Conservation (phyloP, 1,140 invertebrate genomes). For the Tetramorium parvispinum region DNA sequence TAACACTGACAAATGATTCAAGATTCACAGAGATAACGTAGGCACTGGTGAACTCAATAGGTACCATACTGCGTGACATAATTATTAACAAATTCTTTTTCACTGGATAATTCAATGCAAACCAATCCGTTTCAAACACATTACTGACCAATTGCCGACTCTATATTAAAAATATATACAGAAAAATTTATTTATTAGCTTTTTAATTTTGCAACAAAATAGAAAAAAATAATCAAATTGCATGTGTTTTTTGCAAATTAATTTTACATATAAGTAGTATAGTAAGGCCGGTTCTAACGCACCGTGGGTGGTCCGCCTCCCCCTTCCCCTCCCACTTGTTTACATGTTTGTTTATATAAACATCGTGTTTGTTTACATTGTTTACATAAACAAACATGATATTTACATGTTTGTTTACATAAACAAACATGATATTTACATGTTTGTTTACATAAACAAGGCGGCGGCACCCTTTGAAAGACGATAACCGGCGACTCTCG, state of each 20-base stretch:
- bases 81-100: constrained; percentile 36
- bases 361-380: too few relatives aligned
- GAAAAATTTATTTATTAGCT: constrained; percentile 5
- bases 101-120: not conserved
- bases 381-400: too few relatives aligned
- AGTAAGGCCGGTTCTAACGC: too few relatives aligned
- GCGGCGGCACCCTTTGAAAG: too few relatives aligned
- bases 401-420: too few relatives aligned
- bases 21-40: constrained; percentile 52
- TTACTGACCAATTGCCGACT: not conserved
- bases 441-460: too few relatives aligned
- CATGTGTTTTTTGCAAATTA: not conserved
- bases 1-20: constrained; percentile 53
- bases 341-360: too few relatives aligned
- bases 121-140: constrained; percentile 52
- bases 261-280: not conserved
- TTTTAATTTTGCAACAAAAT: not conserved
- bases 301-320: too few relatives aligned
- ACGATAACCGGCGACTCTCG: too few relatives aligned
- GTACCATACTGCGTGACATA: constrained; percentile 41
- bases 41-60: constrained; percentile 37
- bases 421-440: too few relatives aligned
- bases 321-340: too few relatives aligned
- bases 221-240: not conserved
- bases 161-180: constrained; percentile 13